Conservation (phyloP, 2,113 vertebrate genomes). For the Vombatus ursinus region DNA sequence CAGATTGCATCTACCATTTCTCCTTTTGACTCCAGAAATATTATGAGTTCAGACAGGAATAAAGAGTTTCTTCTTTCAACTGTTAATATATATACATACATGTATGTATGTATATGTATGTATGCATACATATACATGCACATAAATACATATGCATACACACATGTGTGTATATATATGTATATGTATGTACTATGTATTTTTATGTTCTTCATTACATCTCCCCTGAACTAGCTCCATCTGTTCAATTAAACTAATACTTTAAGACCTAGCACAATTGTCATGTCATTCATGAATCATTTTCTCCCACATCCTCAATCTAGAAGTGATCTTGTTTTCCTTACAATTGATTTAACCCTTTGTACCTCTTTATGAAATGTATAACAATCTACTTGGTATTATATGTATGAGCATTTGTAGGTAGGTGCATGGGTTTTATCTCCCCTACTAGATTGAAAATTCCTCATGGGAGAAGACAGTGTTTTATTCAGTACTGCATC, state of each 20-base stretch:
- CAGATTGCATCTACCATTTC: neutral
- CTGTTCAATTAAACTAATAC: too few relatives aligned
- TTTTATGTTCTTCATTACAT: too few relatives aligned
- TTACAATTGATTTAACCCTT: neutral
- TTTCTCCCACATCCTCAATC: too few relatives aligned
- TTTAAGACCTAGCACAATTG: too few relatives aligned
- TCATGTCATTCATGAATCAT: too few relatives aligned
- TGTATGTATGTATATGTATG: neutral
- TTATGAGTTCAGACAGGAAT: neutral
- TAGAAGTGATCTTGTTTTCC: neutral
- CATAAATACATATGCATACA: neutral
- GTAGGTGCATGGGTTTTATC: neutral
- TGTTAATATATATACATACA: neutral
- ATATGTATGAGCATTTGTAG: neutral
- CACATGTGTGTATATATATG: neutral
- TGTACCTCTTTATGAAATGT: neutral
- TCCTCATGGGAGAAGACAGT: neutral
- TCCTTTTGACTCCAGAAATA: neutral
- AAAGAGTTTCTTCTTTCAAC: neutral
- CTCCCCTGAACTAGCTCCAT: too few relatives aligned
- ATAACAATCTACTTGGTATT: neutral
- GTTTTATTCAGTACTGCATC: neutral
- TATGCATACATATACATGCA: neutral
- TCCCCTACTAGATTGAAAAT: neutral
- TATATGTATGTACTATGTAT: too few relatives aligned